Evolutionary conservation across 2,888 invertebrate genomes (phyloP).

Genomic region (Drosophila fungiperda): DNA sequence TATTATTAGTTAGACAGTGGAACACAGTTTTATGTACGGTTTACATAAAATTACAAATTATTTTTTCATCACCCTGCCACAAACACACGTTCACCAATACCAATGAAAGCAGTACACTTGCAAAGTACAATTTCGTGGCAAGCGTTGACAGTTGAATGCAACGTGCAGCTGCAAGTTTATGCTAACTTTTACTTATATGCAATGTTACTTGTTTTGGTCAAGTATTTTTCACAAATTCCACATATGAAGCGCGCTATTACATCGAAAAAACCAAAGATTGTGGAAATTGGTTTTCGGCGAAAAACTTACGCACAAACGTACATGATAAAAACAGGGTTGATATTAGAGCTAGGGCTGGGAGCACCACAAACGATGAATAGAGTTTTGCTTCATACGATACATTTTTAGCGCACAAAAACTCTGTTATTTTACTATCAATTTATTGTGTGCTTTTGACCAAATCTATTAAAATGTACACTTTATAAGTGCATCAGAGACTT

Average conservation of each 20-base stretch:
- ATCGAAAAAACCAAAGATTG: conserved; percentile 11
- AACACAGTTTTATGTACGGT: conserved; percentile 10
- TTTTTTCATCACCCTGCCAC: conserved; percentile 16
- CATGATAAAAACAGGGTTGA: conserved; percentile 34
- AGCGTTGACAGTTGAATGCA: conserved; percentile 1
- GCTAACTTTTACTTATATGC: neutral
- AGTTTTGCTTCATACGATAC: neutral
- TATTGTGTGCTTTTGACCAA: neutral
- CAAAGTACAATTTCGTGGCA: conserved; percentile 31
- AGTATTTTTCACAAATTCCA: conserved; percentile 29
- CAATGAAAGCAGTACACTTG: conserved; percentile 23
- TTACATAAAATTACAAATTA: conserved; percentile 30
- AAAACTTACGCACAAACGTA: conserved; percentile 39
- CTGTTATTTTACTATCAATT: neutral
- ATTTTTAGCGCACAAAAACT: neutral
- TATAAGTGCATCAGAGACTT: neutral
- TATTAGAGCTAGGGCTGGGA: conserved; percentile 12
- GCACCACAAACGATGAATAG: neutral
- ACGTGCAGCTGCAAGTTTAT: neutral
- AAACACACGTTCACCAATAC: conserved; percentile 31
- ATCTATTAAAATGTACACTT: neutral
- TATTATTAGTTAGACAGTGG: neutral
- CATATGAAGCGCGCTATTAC: conserved; percentile 12
- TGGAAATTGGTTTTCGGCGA: conserved; percentile 43
- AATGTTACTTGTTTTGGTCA: conserved; percentile 16